These are phyloP conservation scores for Uria aalge DNA, from an alignment of 2,113 vertebrate species.

Conservation along the genomic window DNA sequence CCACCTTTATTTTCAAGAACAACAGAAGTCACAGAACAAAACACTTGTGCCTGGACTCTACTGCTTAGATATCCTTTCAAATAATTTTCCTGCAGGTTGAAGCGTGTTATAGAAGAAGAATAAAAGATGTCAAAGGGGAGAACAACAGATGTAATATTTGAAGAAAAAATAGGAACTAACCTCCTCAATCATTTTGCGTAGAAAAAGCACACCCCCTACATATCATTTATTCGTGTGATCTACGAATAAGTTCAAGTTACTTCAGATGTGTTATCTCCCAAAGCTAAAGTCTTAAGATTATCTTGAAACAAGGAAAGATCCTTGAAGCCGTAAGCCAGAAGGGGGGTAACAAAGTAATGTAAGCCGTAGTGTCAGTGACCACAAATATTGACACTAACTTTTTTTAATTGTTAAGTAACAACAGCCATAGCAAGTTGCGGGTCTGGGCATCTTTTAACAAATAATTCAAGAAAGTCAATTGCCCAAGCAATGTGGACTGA, in stretches of 20 bases:
- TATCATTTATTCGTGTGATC: neutral
- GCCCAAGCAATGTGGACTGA: rapidly evolving
- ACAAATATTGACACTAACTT: neutral
- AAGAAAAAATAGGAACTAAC: too few species aligned
- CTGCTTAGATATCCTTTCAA: neutral
- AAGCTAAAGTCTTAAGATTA: neutral
- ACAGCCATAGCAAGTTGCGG: neutral
- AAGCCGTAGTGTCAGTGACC: neutral
- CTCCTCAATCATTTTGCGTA: neutral
- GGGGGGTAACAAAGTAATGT: neutral
- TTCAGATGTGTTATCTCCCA: neutral
- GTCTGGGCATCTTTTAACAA: neutral
- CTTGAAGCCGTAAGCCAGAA: neutral
- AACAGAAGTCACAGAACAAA: neutral
- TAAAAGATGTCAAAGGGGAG: neutral
- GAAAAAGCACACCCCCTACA: neutral
- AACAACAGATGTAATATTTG: rapidly evolving
- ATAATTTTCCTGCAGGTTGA: neutral
- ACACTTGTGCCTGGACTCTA: neutral
- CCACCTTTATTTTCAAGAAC: neutral
- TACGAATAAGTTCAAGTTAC: neutral
- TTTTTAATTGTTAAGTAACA: neutral
- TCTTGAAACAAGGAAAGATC: neutral
- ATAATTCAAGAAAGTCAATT: neutral
- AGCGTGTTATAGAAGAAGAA: neutral